Evolutionary conservation across 2,797 vertebrate species (phyloP), one percentile per base, ranked within the genome.

Genomic region (Nannoperca obscura): DNA sequence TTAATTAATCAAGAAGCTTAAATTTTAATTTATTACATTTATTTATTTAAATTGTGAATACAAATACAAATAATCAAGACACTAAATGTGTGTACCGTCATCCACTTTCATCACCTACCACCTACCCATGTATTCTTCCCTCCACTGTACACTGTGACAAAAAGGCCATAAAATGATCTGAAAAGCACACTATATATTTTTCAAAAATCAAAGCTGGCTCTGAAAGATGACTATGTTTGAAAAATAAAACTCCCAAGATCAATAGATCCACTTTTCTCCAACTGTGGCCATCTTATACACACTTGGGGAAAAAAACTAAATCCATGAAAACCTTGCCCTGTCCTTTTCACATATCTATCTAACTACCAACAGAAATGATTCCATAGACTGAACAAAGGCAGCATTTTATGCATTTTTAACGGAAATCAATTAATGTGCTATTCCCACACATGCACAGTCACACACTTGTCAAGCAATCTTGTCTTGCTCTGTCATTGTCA

Each of bases 241-340:
- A 88, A 90, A 85, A 90, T 91, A 73, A 90, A 92, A 90, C 89
- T 89, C 78, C 76, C 60, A 15, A 71, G 79, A 93, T 93, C 91
- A 91, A 94, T 94, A 89, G 46, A 74, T 86, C 78, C 85, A 88
- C 84, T 92, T 88, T 87, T 71, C 85, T 88, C 89, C 67, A 74
- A 85, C 91, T 89, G 90, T 77, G 90, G 82, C 81, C 60, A 86
- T 89, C 78, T 87, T 78, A 79, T 81, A 84, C 73, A 82, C 79
- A 84, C 66, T 86, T 72, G 17, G 61, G 17, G 58, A 27, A 66
- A 72, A 70, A 27, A 64, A 40, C 38, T 24, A 79, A 88, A 92
- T 91, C 89, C 74, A 92, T 89, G 78, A 83, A 78, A 84, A 81
- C 82, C 62, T 69, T 72, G 62, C 60, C 75, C 74, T 53, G 40